phyloP scores from a whole-genome alignment of 2,113 vertebrate species.

The Halcyon senegalensis region DNA sequence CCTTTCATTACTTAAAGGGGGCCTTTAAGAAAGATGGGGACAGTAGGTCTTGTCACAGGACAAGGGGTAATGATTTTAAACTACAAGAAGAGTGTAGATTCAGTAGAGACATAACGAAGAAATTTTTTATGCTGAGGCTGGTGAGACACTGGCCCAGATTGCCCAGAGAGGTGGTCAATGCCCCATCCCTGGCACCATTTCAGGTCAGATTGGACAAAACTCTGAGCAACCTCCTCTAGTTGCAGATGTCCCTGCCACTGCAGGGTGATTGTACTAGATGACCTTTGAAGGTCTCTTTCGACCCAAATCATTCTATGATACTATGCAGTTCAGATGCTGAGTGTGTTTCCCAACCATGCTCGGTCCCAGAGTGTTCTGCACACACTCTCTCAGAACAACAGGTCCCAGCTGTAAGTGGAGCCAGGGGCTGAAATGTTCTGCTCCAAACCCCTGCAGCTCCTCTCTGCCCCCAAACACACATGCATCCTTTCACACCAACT shows the following conservation, averaged over 20 bases:
- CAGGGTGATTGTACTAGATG: neutral
- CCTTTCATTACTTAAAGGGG: neutral
- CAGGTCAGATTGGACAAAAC: neutral
- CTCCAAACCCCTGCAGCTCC: neutral
- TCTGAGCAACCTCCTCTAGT: neutral
- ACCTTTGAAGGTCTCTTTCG: neutral
- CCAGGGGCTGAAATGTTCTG: accelerated
- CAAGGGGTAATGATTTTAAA: neutral
- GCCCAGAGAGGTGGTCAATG: neutral
- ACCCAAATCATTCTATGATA: neutral
- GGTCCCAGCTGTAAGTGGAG: neutral
- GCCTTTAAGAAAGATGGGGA: neutral
- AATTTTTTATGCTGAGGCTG: neutral
- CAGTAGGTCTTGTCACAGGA: neutral
- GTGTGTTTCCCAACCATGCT: neutral
- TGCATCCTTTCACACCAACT: accelerated
- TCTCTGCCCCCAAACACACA: neutral
- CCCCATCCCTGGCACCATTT: neutral
- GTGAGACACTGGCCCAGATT: neutral
- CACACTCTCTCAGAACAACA: accelerated
- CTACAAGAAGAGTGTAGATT: neutral
- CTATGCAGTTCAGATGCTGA: neutral
- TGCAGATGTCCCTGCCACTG: neutral
- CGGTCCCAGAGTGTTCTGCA: neutral
- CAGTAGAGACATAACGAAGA: neutral